Base-by-base conservation (phyloP, 2,888 invertebrate species). In the Linnaemya tessellans region DNA sequence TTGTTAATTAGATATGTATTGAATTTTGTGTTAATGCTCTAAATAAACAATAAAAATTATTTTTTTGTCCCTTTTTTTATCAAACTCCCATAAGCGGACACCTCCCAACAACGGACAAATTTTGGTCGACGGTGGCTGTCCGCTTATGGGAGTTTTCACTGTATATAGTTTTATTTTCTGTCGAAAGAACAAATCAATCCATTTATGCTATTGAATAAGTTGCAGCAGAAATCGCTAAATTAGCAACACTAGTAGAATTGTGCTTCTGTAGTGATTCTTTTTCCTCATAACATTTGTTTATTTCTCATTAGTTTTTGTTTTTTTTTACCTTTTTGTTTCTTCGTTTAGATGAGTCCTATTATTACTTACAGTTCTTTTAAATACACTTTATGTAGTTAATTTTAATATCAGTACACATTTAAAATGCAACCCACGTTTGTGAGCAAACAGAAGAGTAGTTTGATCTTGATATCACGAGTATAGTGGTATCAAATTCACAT, bases 401-500 rank as follows among this genome's bases (percentile, higher is more conserved):
- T 82, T 77, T 60, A 65, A 65, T 78, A 78, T 82, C 30, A 20
- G 49, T 82, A 54, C 30, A 30, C 20, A 56, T 71, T 82, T 68
- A 20, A 67, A 62, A 80, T 84, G 22, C 80, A 73, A 73, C 84
- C 84, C 84, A 84, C 84, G 77, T 84, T 65, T 65, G 49, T 56
- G 0, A 74, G 78, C 54, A 30, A 74, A 43, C 67, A 58, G 62
- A 22, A 77, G 64, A 62, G 58, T 46, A 20, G 18, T 64, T 82
- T 68, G 84, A 74, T 79, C 62, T 68, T 84, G 62, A 54, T 74
- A 79, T 80, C 65, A 65, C 58, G 15, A 65, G 56, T 70, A 80
- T 65, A 75, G 78, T 78, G 84, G 73, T 84, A 84, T 84, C 81
- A 84, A 68, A 82, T 85, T 82, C 71, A 58, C 71, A 73, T 78